Evolutionary conservation across 2,797 vertebrate species (phyloP).

Genomic region (Danio kyathit): DNA sequence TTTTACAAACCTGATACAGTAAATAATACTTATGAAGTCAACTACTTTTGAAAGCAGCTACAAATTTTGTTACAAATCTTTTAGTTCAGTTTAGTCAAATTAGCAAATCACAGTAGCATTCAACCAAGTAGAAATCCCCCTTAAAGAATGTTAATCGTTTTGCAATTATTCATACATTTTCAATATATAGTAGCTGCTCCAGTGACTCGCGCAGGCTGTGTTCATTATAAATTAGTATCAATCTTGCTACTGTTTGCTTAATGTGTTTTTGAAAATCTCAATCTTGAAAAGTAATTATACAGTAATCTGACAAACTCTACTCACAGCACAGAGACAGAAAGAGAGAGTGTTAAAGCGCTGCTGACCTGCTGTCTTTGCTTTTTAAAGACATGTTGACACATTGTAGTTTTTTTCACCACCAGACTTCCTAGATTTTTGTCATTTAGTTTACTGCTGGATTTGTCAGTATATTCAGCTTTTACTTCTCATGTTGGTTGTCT

Average conservation of each 20-base stretch:
- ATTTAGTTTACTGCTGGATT: neutral
- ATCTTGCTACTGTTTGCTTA: neutral
- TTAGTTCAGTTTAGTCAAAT: neutral
- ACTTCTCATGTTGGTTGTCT: neutral
- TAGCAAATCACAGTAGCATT: neutral
- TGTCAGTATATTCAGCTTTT: neutral
- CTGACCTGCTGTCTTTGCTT: constrained; percentile 7
- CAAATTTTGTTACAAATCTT: neutral
- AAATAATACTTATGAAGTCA: neutral
- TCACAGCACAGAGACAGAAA: neutral
- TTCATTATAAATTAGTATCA: neutral
- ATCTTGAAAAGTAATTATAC: neutral
- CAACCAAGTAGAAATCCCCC: neutral
- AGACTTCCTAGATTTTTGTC: neutral
- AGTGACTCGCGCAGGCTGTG: neutral
- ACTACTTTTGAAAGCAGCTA: neutral
- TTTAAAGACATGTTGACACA: neutral
- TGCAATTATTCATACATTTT: constrained; percentile 4
- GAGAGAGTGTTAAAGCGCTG: neutral
- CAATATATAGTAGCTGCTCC: neutral
- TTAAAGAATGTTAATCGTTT: neutral
- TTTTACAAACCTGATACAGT: neutral
- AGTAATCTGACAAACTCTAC: constrained; percentile 2
- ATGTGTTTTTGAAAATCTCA: neutral
- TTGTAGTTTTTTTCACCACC: constrained; percentile 1